phyloP scores from a whole-genome alignment of 2,113 vertebrate species.

The Lamprotornis superbus region DNA sequence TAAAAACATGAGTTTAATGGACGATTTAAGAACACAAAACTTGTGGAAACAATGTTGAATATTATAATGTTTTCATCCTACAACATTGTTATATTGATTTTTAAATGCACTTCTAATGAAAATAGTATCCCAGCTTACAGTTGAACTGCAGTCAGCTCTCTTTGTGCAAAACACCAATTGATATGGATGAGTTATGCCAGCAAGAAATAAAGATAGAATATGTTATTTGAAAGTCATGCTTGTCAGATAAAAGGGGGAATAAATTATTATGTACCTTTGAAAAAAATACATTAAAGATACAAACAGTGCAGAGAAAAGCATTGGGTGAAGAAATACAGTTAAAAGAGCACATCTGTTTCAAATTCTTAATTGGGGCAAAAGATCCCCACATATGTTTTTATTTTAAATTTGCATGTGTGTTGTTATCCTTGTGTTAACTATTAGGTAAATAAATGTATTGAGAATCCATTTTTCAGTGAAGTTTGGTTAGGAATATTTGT shows the following conservation, averaged over 20 bases:
- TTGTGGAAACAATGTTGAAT: neutral
- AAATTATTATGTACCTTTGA: constrained; percentile 48
- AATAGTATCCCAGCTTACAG: neutral
- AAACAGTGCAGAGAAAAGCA: constrained; percentile 71
- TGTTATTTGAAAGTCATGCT: constrained; percentile 12
- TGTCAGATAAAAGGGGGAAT: constrained; percentile 43
- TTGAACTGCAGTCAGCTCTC: neutral
- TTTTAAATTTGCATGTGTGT: constrained; percentile 80
- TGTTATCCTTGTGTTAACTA: constrained; percentile 79
- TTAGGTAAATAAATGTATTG: constrained; percentile 79
- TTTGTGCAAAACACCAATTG: neutral
- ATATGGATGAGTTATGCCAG: constrained; percentile 1
- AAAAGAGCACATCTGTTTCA: constrained; percentile 79
- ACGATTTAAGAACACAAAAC: neutral
- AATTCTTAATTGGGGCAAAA: constrained; percentile 71
- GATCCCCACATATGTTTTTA: constrained; percentile 74
- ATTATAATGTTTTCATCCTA: neutral
- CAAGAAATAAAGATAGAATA: constrained; percentile 37
- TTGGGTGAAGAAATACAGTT: constrained; percentile 77
- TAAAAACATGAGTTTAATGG: neutral
- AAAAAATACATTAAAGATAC: constrained; percentile 58
- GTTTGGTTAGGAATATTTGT: constrained; percentile 73
- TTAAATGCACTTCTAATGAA: neutral
- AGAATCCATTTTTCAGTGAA: constrained; percentile 77
- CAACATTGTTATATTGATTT: neutral